Conservation (phyloP, 2,888 invertebrate genomes). For the Cotesia congregata region DNA sequence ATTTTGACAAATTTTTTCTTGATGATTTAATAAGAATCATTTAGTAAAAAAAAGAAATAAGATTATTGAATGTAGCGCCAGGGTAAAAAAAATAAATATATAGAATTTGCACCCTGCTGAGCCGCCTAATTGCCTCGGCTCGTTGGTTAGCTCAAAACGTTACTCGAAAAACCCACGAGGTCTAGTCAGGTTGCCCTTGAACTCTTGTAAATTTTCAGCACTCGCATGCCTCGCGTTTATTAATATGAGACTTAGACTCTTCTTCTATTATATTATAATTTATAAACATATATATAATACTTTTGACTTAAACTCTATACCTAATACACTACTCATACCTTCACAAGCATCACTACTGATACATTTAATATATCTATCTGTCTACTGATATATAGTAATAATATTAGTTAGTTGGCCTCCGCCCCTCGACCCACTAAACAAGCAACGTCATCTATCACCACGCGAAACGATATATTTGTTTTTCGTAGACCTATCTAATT, state of each 20-base stretch:
- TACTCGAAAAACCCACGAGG: slow-evolving; percentile 44
- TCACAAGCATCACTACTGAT: neutral
- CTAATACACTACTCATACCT: slow-evolving; percentile 13
- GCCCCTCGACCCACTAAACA: slow-evolving; percentile 59
- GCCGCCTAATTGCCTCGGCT: slow-evolving; percentile 68
- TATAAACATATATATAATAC: neutral
- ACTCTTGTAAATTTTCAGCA: slow-evolving; percentile 55
- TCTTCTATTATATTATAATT: slow-evolving; percentile 14
- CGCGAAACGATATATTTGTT: slow-evolving; percentile 70
- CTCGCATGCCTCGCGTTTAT: slow-evolving; percentile 52
- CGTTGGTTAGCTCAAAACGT: slow-evolving; percentile 49
- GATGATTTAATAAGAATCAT: neutral
- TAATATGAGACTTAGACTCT: slow-evolving; percentile 53
- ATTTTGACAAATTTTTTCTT: neutral
- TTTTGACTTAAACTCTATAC: slow-evolving; percentile 38
- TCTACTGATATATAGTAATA: neutral
- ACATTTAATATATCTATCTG: neutral
- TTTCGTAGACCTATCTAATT: slow-evolving; percentile 66
- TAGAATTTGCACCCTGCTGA: slow-evolving; percentile 66
- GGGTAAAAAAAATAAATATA: slow-evolving; percentile 47
- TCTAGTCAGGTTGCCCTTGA: slow-evolving; percentile 61
- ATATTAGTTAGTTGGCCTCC: slow-evolving; percentile 40
- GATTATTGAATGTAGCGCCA: slow-evolving; percentile 49
- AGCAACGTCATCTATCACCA: slow-evolving; percentile 69
- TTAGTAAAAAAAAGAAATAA: slow-evolving; percentile 37